Evolutionary conservation across 2,797 vertebrate genomes (phyloP).

Genomic region (Acanthis flammea): DNA sequence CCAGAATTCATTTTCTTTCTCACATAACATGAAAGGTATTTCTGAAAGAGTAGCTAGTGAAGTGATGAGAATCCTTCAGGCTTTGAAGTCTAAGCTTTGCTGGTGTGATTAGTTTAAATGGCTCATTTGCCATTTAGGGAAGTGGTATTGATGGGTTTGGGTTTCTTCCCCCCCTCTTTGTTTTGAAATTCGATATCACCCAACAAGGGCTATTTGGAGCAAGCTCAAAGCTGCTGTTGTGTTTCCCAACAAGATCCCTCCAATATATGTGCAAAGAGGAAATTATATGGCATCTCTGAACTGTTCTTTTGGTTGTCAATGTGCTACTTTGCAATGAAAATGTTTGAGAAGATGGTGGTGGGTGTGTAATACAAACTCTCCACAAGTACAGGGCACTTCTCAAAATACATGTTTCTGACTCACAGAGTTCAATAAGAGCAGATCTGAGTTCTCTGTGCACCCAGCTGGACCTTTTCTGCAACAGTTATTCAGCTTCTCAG

Average conservation of each 20-base stretch:
- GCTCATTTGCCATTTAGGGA: neutral
- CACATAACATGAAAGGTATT: conserved; percentile 10
- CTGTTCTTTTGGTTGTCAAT: neutral
- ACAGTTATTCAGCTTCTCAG: neutral
- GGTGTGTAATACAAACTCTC: neutral
- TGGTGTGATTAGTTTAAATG: conserved; percentile 1
- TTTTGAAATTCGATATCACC: neutral
- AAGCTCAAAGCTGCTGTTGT: conserved; percentile 4
- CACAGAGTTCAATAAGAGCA: neutral
- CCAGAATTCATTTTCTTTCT: conserved; percentile 30
- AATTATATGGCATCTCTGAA: conserved; percentile 33
- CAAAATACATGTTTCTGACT: neutral
- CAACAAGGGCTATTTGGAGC: neutral
- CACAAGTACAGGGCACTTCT: neutral
- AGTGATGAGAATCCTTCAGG: conserved; percentile 23
- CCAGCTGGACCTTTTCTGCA: neutral
- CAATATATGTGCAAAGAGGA: neutral
- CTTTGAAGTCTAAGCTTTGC: conserved; percentile 32
- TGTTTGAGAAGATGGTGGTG: neutral
- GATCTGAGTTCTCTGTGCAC: neutral
- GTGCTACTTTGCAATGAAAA: neutral
- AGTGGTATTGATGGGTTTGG: neutral
- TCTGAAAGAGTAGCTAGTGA: conserved; percentile 7
- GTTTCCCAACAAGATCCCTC: neutral
- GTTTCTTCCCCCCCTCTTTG: neutral